Evolutionary conservation across 2,113 vertebrate genomes (phyloP).

Genomic region (Leptocoma aspasia): DNA sequence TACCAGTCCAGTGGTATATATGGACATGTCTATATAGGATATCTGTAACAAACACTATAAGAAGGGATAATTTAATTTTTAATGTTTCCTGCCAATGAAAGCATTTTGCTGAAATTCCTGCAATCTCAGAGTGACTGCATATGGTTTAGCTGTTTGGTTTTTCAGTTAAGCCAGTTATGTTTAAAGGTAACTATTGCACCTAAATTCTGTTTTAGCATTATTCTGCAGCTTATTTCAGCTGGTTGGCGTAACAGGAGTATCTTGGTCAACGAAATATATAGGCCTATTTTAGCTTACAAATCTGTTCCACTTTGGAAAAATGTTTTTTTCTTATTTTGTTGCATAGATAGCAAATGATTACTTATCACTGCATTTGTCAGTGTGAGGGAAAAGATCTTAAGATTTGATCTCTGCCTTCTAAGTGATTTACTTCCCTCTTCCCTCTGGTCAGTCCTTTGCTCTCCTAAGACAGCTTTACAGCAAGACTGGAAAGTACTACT

Average conservation of each 20-base stretch:
- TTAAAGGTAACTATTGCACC: background rate
- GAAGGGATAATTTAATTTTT: background rate
- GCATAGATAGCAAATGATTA: fast-evolving
- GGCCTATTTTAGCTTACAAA: background rate
- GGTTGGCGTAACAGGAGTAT: background rate
- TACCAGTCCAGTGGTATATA: background rate
- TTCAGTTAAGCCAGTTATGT: background rate
- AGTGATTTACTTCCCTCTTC: background rate
- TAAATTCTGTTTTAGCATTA: background rate
- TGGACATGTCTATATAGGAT: background rate
- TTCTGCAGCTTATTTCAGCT: background rate
- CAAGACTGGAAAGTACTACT: background rate
- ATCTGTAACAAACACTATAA: background rate
- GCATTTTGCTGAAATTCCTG: background rate
- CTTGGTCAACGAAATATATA: background rate
- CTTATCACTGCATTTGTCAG: background rate
- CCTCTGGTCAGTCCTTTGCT: background rate
- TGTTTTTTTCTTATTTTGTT: background rate
- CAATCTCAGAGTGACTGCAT: background rate
- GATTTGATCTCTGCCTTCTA: background rate
- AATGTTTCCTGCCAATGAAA: background rate
- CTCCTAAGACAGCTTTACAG: background rate
- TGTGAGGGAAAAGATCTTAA: background rate
- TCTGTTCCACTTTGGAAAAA: fast-evolving
- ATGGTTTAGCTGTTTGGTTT: background rate